A percentile compares a stretch with the other conserved stretches of the same genome.
Conservation (phyloP, 2,797 vertebrate genomes). For the Garrulus glandarius region DNA sequence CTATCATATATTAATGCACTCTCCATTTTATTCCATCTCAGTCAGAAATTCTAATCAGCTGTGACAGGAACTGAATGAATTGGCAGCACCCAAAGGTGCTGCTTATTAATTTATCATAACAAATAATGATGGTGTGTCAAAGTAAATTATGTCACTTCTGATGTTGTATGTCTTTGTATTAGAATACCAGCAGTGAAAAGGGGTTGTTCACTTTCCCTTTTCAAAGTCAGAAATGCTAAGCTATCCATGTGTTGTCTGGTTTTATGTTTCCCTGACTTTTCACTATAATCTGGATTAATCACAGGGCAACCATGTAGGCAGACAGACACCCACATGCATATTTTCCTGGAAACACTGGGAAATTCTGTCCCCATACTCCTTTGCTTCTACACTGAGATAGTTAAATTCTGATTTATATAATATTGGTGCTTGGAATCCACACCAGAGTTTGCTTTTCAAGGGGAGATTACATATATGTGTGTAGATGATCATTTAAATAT, state of each 20-base stretch:
- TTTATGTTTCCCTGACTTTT: neutral
- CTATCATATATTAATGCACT: conserved; percentile 56
- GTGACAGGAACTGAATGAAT: conserved; percentile 52
- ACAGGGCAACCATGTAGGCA: neutral
- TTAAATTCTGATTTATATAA: neutral
- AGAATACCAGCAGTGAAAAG: neutral
- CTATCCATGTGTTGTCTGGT: neutral
- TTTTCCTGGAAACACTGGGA: neutral
- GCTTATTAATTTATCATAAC: conserved; percentile 72
- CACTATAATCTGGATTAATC: neutral
- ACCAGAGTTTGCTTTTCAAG: neutral
- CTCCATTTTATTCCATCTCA: conserved; percentile 59
- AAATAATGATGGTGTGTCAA: conserved; percentile 69
- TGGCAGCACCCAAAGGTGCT: conserved; percentile 69
- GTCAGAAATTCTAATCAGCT: conserved; percentile 65
- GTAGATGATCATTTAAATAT: neutral
- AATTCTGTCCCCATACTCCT: neutral
- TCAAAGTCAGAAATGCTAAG: neutral
- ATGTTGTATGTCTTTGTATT: conserved; percentile 18
- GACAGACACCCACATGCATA: neutral
- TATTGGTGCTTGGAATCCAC: neutral
- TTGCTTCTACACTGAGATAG: neutral
- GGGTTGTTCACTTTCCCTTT: neutral
- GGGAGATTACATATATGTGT: neutral
- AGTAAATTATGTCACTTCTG: conserved; percentile 61